Conservation (phyloP, 2,797 vertebrate species). For the Denticeps clupeoides region DNA sequence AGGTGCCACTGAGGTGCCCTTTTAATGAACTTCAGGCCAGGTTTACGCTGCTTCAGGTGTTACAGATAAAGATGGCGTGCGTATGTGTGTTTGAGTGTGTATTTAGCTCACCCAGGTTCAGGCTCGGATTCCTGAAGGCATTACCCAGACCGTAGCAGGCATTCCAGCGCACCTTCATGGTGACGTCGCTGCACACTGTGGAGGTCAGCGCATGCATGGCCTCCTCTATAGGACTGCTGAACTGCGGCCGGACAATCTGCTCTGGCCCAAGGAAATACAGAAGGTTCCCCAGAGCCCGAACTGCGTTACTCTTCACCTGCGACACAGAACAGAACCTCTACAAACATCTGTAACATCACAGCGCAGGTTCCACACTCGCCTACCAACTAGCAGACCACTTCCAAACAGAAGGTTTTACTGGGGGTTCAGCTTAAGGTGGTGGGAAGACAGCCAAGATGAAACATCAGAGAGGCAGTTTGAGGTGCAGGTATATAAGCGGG, state of each 20-base stretch:
- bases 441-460: no score
- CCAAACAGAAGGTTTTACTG: no score
- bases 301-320: slow-evolving; percentile 88
- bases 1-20: no score
- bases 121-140: slow-evolving; percentile 80
- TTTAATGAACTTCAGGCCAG: no score
- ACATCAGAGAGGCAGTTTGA: no score
- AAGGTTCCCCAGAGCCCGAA: slow-evolving; percentile 85
- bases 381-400: no score
- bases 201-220: slow-evolving; percentile 76
- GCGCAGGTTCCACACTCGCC: no score
- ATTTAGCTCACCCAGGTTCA: slow-evolving; percentile 72
- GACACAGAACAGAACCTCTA: not conserved
- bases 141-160: slow-evolving; percentile 93
- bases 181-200: slow-evolving; percentile 78
- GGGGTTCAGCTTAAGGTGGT: no score
- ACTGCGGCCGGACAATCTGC: slow-evolving; percentile 72
- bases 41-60: no score
- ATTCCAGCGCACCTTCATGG: slow-evolving; percentile 97
- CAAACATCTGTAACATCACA: no score
- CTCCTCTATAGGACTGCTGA: slow-evolving; percentile 71
- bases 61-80: no score
- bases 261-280: slow-evolving; percentile 79
- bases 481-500: no score
- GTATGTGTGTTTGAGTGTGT: not conserved